phyloP scores from a whole-genome alignment of 2,113 vertebrate species.

The Erythrolamprus reginae region DNA sequence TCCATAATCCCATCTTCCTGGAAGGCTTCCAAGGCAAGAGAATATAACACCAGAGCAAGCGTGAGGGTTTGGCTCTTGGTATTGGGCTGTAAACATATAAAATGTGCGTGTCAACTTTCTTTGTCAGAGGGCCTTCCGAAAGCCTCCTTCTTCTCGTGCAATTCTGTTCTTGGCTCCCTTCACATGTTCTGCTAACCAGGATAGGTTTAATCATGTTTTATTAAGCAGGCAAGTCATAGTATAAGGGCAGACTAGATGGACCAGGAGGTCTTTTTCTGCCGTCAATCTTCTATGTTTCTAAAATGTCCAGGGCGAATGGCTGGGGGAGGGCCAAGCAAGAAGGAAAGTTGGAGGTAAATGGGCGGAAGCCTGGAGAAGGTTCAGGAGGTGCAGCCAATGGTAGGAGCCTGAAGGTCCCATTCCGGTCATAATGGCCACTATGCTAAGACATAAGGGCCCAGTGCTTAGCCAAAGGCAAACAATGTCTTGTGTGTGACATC shows the following conservation, averaged over 20 bases:
- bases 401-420: too few relatives aligned
- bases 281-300: too few relatives aligned
- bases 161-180: not conserved
- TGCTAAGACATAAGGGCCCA: not conserved
- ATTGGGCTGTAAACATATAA: not conserved
- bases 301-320: too few relatives aligned
- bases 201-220: not conserved
- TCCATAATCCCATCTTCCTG: not conserved
- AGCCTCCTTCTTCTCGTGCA: not conserved
- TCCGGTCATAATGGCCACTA: not conserved
- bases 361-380: too few relatives aligned
- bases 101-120: not conserved
- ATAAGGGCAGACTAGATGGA: too few relatives aligned
- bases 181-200: not conserved
- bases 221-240: not conserved
- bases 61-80: not conserved
- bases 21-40: not conserved
- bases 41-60: not conserved
- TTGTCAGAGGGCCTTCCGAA: not conserved
- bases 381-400: too few relatives aligned
- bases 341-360: too few relatives aligned
- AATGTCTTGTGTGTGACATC: not conserved
- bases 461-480: not conserved
- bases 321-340: too few relatives aligned
- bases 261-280: too few relatives aligned